Conservation (phyloP, 2,888 invertebrate genomes). For the Tenodera sinensis region DNA sequence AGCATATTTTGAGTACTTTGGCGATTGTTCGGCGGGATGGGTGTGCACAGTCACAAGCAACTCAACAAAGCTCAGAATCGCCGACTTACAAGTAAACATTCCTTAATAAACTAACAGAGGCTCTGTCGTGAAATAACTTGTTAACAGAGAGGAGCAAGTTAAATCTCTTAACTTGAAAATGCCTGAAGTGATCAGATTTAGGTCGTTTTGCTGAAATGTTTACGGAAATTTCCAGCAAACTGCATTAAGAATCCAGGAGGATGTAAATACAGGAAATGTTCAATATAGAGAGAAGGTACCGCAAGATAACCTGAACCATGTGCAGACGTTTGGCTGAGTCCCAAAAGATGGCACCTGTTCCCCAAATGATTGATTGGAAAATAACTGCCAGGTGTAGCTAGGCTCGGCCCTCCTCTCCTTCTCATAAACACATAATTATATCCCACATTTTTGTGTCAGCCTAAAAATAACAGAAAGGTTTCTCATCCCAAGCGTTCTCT, state of each 20-base stretch:
- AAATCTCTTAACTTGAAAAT: too few species aligned
- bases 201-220: too few species aligned
- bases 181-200: too few species aligned
- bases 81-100: too few species aligned
- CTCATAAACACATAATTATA: not conserved
- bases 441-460: too few species aligned
- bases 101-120: too few species aligned
- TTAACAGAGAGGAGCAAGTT: too few species aligned
- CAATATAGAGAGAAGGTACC: not conserved
- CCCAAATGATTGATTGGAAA: not conserved
- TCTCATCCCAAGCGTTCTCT: not conserved
- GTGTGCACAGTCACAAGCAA: too few species aligned
- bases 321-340: not conserved
- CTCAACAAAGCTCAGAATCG: too few species aligned
- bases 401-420: not conserved
- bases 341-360: not conserved
- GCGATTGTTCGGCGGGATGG: not conserved
- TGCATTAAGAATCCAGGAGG: not conserved
- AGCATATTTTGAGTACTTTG: not conserved
- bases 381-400: not conserved
- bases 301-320: not conserved
- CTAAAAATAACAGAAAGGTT: not conserved
- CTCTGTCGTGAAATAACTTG: too few species aligned
- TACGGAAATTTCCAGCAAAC: not conserved
- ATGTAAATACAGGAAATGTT: not conserved